Evolutionary conservation across 2,888 invertebrate species (phyloP), one percentile per base, ranked within the genome.

Genomic region (Esperia sulphurella): DNA sequence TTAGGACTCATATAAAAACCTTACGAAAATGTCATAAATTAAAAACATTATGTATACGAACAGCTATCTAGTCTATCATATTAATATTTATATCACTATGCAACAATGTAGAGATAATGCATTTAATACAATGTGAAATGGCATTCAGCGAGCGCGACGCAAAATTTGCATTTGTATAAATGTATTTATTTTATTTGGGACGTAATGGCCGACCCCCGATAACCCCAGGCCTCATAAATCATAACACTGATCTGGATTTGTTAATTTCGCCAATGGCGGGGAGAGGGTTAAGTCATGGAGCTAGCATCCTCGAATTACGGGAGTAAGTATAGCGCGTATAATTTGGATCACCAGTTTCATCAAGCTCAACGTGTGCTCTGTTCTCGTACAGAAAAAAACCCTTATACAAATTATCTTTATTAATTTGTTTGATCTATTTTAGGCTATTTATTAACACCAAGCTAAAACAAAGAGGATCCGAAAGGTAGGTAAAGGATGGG

Each of bases 221-320:
- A 76, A 72, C 71, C 57, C 53, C 57, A 71, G 66, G 69, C 60
- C 63, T 54, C 69, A 79, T 85, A 86, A 85, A 84, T 87, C 86
- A 88, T 83, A 80, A 71, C 71, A 65, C 70, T 75, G 76, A 80
- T 82, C 75, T 78, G 79, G 79, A 79, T 83, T 81, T 78, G 84
- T 84, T 83, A 83, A 83, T 82, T 75, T 74, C 55, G 71, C 63
- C 65, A 63, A 62, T 51, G 58, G 60, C 58, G 54, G 45, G 51
- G 53, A 66, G 70, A 72, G 77, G 79, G 75, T 76, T 71, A 68
- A 62, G n/a, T 35, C n/a, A 8, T 35, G 54, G 52, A 52, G 50
- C 49, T 44, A 41, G 57, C 52, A 57, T 54, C n/a, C n/a, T 51
- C 53, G 13, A 14, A 7, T 14, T 39, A 2, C 9, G 3, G 39